Evolutionary conservation across 35 echinoderm and acorn worm species (phyloP).

Genomic region (Heliocidaris tuberculata): DNA sequence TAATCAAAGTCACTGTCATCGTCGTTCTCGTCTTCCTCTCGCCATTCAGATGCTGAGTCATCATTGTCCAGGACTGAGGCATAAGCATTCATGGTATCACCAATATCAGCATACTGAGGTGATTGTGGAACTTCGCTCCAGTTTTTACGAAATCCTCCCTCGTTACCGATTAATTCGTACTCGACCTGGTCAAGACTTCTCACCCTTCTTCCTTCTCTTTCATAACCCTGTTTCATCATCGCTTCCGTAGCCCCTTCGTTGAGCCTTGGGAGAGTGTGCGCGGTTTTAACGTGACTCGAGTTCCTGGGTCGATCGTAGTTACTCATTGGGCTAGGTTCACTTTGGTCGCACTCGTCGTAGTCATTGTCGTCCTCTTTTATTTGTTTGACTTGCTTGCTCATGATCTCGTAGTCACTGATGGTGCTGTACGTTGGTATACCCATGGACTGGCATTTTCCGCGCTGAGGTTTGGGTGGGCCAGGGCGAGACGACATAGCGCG

Average conservation of each 20-base stretch:
- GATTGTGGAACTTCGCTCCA: not conserved
- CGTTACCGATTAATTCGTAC: not conserved
- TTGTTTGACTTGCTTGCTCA: conserved; percentile 5
- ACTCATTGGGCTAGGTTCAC: not conserved
- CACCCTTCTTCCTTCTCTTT: not conserved
- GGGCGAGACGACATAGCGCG: not conserved
- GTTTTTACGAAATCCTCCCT: not conserved
- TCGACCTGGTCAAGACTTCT: not conserved
- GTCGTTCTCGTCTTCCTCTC: not conserved
- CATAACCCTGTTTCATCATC: not conserved
- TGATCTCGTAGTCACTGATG: conserved; percentile 16
- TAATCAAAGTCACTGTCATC: not conserved
- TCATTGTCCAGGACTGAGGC: not conserved
- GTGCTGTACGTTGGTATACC: not conserved
- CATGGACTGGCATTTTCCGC: conserved; percentile 13
- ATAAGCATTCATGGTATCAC: not conserved
- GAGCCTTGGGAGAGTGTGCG: not conserved
- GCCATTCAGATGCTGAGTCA: not conserved
- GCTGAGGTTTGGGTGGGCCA: conserved; percentile 11
- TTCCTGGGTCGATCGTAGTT: conserved; percentile 16
- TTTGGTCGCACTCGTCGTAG: not conserved
- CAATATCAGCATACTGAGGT: conserved; percentile 24
- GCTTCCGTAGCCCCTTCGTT: not conserved
- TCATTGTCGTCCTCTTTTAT: not conserved
- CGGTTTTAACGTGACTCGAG: not conserved